These are phyloP conservation scores for Salvator merianae DNA, from an alignment of 2,113 vertebrate species.

Conservation along the genomic window DNA sequence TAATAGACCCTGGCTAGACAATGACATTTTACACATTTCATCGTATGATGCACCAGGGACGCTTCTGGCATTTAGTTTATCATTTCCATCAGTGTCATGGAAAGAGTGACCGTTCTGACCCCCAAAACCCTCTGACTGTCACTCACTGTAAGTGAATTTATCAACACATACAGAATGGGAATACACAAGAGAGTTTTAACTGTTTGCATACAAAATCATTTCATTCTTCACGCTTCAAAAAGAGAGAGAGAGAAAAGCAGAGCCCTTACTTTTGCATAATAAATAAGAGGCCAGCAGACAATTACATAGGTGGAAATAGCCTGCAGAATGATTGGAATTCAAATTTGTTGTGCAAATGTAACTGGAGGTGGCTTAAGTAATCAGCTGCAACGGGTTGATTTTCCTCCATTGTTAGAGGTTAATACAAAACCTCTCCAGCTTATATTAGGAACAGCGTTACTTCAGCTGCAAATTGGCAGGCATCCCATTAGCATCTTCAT, in stretches of 20 bases:
- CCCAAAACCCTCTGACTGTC: conserved; percentile 86
- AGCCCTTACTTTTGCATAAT: conserved; percentile 84
- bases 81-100: conserved; percentile 84
- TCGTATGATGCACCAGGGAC: conserved; percentile 82
- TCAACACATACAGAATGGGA: conserved; percentile 83
- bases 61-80: conserved; percentile 85
- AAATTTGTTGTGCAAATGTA: conserved; percentile 64
- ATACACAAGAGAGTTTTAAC: conserved; percentile 82
- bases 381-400: conserved; percentile 56
- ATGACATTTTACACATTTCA: conserved; percentile 82
- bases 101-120: conserved; percentile 80
- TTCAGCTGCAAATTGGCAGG: conserved; percentile 63
- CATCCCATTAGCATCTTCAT: conserved; percentile 57
- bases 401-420: conserved; percentile 62
- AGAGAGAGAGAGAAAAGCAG: conserved; percentile 40
- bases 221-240: conserved; percentile 86
- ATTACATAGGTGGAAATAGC: conserved; percentile 85
- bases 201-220: conserved; percentile 92
- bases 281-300: conserved; percentile 87
- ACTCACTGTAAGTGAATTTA: conserved; percentile 91
- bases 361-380: conserved; percentile 70
- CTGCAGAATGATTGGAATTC: conserved; percentile 74
- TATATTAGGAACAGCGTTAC: conserved; percentile 56
- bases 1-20: conserved; percentile 78
- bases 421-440: conserved; percentile 68